Evolutionary conservation across 2,888 invertebrate genomes (phyloP), one percentile per base, ranked within the genome.

Genomic region (Thecophora atra): DNA sequence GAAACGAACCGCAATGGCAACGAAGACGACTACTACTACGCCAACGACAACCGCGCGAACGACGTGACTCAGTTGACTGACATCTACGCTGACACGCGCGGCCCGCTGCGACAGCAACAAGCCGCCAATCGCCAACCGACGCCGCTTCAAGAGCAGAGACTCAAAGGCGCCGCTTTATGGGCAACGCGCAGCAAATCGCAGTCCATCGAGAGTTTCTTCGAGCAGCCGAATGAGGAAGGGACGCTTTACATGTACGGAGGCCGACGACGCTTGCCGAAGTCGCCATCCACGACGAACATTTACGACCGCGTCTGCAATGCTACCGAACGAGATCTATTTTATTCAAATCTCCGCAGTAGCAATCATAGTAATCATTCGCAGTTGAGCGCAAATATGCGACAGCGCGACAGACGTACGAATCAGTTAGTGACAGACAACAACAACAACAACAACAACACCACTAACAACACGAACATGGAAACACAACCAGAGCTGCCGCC

Each of bases 121-220:
- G 26, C 26, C 15, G 26, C 58, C 60, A 28, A 47, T 26, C 37
- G 63, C 5, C 63, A 37, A 24, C n/a, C 26, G 51, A 47, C n/a
- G 51, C 19, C 51, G 66, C 62, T 11, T 54, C 47, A 28, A 17
- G 51, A 3, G 44, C 47, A 62, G 19, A 37, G 65, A 26, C 17
- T 24, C 56, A 58, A 65, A 42, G 79, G 65, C 60, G 67, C 77
- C 47, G 74, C 77, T 58, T 37, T 51, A 21, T 70, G 30, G 44
- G 62, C 37, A 73, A 74, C 76, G 67, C 83, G 83, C 67, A 81
- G 81, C 72, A 85, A 84, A 76, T 86, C 86, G 19, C 81, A 83
- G 72, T 86, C 86, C 37, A 86, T 81, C 15, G 86, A 86, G 74
- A 86, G 86, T 73, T 86, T 86, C 78, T 86, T 86, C 72, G 84